Percentiles rank a stretch among this genome's conserved stretches.
These are phyloP conservation scores for Martes martes DNA, from an alignment of 2,113 vertebrate genomes.

Conservation along the genomic window DNA sequence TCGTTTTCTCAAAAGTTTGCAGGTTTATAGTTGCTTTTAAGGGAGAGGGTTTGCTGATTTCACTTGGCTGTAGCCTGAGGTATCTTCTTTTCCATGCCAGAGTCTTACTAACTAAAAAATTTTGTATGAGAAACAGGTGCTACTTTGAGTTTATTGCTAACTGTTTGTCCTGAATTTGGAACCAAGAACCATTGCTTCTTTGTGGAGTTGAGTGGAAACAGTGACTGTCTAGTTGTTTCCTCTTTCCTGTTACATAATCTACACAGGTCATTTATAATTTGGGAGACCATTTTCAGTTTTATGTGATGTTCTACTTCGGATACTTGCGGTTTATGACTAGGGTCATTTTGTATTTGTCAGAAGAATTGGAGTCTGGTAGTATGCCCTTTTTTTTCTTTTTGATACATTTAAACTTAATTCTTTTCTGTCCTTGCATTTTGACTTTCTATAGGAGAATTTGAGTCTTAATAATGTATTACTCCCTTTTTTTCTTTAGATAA, in stretches of 20 bases:
- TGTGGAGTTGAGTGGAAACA: neutral
- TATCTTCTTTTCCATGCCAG: neutral
- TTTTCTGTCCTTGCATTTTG: constrained; percentile 12
- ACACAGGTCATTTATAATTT: neutral
- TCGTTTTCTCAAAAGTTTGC: neutral
- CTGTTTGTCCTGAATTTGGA: neutral
- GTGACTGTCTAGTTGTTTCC: neutral
- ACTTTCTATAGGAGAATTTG: neutral
- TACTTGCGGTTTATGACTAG: neutral
- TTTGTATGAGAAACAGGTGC: neutral
- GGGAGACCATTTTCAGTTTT: neutral
- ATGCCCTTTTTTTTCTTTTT: neutral
- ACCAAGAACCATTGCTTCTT: neutral
- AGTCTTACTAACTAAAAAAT: neutral
- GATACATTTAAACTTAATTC: neutral
- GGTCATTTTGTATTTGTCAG: constrained; percentile 16
- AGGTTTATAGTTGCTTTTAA: constrained; percentile 10
- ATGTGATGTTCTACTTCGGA: neutral
- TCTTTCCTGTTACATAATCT: neutral
- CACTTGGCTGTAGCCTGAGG: neutral
- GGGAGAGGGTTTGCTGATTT: neutral
- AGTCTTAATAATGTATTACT: neutral
- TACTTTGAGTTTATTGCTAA: neutral
- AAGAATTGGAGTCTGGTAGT: constrained; percentile 1
- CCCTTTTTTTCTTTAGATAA: neutral